phyloP scores from a whole-genome alignment of 1,140 invertebrate species.

The Ceratoteleas bidentatus region DNA sequence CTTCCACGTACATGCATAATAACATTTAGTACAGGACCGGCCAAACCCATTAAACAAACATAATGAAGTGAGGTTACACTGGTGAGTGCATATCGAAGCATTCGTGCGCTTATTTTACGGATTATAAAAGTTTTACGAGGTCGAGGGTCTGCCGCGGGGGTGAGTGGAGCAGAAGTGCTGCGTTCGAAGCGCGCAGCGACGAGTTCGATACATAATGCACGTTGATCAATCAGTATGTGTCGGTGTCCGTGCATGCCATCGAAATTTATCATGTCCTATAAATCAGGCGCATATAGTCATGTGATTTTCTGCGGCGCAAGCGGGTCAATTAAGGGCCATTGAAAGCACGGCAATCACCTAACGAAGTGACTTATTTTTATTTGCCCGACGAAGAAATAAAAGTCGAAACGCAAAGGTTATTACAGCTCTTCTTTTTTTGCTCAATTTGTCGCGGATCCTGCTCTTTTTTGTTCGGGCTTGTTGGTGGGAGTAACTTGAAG shows the following conservation, averaged over 20 bases:
- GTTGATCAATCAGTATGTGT: constrained; percentile 73
- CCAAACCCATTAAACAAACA: constrained; percentile 39
- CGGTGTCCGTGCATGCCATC: constrained; percentile 31
- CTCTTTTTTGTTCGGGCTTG: not conserved
- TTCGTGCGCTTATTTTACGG: constrained; percentile 55
- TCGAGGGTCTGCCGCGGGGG: not conserved
- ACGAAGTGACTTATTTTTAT: constrained; percentile 12
- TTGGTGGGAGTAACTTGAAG: too few relatives aligned
- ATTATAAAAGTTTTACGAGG: constrained; percentile 72
- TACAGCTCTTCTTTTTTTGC: not conserved
- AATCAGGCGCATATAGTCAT: constrained; percentile 59
- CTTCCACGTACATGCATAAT: too few relatives aligned
- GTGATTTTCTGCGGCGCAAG: constrained; percentile 42
- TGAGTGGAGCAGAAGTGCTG: not conserved
- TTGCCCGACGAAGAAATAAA: not conserved
- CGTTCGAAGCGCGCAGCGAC: constrained; percentile 39
- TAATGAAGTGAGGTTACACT: constrained; percentile 26
- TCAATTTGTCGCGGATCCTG: not conserved
- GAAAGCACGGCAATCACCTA: constrained; percentile 25
- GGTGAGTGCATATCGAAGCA: constrained; percentile 27
- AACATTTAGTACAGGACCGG: too few relatives aligned
- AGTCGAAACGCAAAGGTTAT: not conserved
- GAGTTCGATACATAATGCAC: constrained; percentile 67
- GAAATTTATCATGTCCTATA: constrained; percentile 70
- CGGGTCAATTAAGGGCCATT: constrained; percentile 56